Conservation (phyloP, 2,888 invertebrate species). For the Morpho helenor region DNA sequence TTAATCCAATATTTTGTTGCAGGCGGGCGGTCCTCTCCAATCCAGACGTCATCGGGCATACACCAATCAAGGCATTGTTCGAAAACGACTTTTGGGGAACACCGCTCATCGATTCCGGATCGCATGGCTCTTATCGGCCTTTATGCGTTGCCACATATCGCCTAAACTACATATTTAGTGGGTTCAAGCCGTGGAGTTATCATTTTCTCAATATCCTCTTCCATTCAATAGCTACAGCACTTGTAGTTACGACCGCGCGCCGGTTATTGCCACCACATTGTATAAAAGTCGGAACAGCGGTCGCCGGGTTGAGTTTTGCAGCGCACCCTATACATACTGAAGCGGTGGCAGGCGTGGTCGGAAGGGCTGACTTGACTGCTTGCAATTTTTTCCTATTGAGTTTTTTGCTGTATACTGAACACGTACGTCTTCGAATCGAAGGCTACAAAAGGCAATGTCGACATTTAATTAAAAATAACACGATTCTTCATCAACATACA, state of each 20-base stretch:
- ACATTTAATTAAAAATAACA: slow-evolving; percentile 49
- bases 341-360: slow-evolving; percentile 97
- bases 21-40: slow-evolving; percentile 98
- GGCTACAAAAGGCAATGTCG: slow-evolving; percentile 58
- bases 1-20: slow-evolving; percentile 47
- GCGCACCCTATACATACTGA: slow-evolving; percentile 98
- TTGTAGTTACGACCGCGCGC: slow-evolving; percentile 88
- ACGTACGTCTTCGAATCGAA: slow-evolving; percentile 82
- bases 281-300: slow-evolving; percentile 83
- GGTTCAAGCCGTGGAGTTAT: slow-evolving; percentile 89
- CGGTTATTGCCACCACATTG: slow-evolving; percentile 82
- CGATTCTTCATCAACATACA: slow-evolving; percentile 44
- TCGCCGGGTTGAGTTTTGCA: slow-evolving; percentile 93
- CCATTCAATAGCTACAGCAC: slow-evolving; percentile 90
- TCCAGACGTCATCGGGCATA: slow-evolving; percentile 92
- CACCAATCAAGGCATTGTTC: slow-evolving; percentile 89
- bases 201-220: slow-evolving; percentile 92
- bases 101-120: slow-evolving; percentile 93
- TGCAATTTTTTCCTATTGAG: slow-evolving; percentile 94
- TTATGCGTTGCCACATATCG: slow-evolving; percentile 93
- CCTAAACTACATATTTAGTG: slow-evolving; percentile 88
- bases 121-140: slow-evolving; percentile 98
- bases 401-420: slow-evolving; percentile 90
- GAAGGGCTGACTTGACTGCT: slow-evolving; percentile 95
- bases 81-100: slow-evolving; percentile 99